These are phyloP conservation scores for Synchiropus splendidus DNA, from an alignment of 2,113 vertebrate genomes.

Conservation along the genomic window DNA sequence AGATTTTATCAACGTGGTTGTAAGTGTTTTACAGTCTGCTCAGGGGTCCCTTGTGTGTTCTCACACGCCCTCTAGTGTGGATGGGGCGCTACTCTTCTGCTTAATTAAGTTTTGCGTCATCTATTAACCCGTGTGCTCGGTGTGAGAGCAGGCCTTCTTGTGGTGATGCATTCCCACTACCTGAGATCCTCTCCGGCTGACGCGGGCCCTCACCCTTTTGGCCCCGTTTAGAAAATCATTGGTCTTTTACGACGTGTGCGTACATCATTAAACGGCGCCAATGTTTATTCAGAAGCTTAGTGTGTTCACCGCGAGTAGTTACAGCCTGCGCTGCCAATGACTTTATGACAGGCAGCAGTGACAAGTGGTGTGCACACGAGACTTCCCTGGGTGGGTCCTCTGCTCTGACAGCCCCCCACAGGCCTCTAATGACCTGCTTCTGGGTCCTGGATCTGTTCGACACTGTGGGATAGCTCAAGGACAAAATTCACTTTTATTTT, in stretches of 20 bases:
- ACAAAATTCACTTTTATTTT: no score
- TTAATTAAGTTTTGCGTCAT: no score
- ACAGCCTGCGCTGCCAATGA: constrained; percentile 64
- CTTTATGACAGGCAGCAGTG: constrained; percentile 78
- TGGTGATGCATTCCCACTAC: no score
- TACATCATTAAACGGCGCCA: constrained; percentile 72
- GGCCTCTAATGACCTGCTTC: no score
- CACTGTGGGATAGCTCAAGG: no score
- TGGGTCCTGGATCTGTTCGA: no score
- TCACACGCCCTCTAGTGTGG: constrained; percentile 1
- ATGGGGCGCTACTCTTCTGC: neutral
- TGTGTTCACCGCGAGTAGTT: constrained; percentile 44
- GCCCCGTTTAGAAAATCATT: constrained; percentile 60
- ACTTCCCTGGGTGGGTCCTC: constrained; percentile 33
- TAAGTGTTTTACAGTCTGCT: constrained; percentile 8
- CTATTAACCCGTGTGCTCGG: no score
- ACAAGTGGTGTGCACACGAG: constrained; percentile 60
- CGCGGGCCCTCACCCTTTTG: constrained; percentile 2
- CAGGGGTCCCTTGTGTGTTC: constrained; percentile 8
- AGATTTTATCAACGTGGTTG: constrained; percentile 23
- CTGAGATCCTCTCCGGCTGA: constrained; percentile 3
- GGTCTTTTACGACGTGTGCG: constrained; percentile 73
- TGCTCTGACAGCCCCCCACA: constrained; percentile 54
- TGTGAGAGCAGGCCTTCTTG: no score
- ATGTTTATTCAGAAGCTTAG: constrained; percentile 78